Base-by-base conservation (phyloP, 1,140 invertebrate species). In the Drosophila mayri region DNA sequence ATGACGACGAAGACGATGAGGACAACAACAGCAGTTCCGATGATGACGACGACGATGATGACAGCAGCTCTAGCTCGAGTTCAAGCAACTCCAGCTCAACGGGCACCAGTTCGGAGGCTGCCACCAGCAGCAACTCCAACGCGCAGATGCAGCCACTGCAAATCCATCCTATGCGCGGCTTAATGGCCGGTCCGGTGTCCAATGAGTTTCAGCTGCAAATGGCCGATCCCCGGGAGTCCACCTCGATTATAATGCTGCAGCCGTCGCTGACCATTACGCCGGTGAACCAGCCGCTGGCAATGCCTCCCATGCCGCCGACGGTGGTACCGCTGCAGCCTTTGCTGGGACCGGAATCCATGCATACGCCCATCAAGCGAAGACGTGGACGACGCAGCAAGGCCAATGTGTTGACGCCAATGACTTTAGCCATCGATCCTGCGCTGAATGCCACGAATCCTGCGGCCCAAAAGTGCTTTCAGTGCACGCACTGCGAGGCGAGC, bases 401-500 rank as follows among this genome's bases (percentile, higher is more conserved):
- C 14, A 66, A 66, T 18, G n/a, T 12, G 7, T 5, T 2, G 2
- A 41, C 12, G 0, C 37, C 66, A 2, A 25, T 25, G 25, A 6
- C 14, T 7, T 38, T 55, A 20, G 8, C 16, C 11, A 12, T 50
- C 8, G 76, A 82, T 20, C 57, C 65, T 1, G 49, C 70, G 9
- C 5, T 41, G 3, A 68, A 72, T 12, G 64, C 57, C 8, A 63
- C 66, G 16, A 67, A 60, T 28, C 70, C 58, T 30, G 79, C 49
- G 3, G 76, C 43, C 0, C 81, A 84, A 22, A 90, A 92, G 50
- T 91, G 91, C 61, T 84, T 93, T 65, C 94, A 95, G 62, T 95
- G 95, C 91, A 94, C 94, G 41, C 93, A 95, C 12, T 95, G 94
- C 64, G 94, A 94, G 61, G 95, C 94, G 32, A 94, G 94, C n/a